These are phyloP conservation scores for Macropis europaea DNA, from an alignment of 2,888 invertebrate species.

Conservation along the genomic window DNA sequence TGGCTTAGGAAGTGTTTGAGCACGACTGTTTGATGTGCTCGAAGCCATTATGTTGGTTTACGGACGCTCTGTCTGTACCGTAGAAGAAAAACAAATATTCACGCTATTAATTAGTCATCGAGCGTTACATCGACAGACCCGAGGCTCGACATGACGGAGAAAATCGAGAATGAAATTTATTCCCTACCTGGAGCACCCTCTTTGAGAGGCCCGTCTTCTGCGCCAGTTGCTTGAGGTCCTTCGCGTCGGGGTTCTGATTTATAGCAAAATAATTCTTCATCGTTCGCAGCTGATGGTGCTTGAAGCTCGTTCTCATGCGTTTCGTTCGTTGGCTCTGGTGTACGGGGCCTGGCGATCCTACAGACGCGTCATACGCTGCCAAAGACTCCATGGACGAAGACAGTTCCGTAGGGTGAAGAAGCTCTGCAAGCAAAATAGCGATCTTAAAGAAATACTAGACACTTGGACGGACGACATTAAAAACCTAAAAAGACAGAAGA, in stretches of 20 bases:
- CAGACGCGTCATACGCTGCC: conserved; percentile 87
- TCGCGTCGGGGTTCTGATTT: conserved; percentile 99
- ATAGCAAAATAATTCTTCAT: conserved; percentile 99
- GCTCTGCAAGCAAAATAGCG: conserved; percentile 82
- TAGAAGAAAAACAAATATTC: too few species aligned
- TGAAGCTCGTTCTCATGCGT: conserved; percentile 99
- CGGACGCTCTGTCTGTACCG: too few species aligned
- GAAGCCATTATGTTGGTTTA: too few species aligned
- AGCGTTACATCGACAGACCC: background rate
- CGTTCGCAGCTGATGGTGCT: conserved; percentile 98
- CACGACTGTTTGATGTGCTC: too few species aligned
- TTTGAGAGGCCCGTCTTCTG: conserved; percentile 99
- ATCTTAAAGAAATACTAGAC: background rate
- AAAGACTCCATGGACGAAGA: conserved; percentile 90
- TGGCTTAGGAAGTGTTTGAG: too few species aligned
- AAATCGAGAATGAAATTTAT: conserved; percentile 16
- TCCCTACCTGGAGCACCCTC: conserved; percentile 95
- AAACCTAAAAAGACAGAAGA: too few species aligned
- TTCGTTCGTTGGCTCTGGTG: conserved; percentile 88
- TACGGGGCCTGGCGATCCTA: conserved; percentile 87
- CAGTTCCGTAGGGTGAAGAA: conserved; percentile 87
- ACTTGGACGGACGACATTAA: too few species aligned
- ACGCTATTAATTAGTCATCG: too few species aligned
- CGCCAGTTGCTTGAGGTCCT: conserved; percentile 98
- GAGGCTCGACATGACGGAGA: background rate